Base-by-base conservation (phyloP, 2,797 vertebrate genomes). In the Molossus molossus region DNA sequence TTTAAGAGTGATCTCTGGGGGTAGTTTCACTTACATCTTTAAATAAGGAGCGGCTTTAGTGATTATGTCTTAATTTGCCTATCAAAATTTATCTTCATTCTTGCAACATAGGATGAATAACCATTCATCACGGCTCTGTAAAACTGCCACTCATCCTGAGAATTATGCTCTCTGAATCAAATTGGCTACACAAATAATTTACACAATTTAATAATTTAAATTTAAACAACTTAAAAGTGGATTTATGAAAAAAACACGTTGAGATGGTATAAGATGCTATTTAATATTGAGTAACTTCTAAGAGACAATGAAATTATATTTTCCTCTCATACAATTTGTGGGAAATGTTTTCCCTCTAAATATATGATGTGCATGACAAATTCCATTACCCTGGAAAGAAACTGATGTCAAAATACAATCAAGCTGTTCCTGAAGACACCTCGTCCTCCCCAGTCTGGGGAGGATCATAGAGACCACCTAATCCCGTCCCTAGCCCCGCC, bases 11-110 rank as follows among this genome's bases (percentile, higher is more conserved):
- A 27, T 57, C 14, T 79, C 20, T 33, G 85, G 45, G 27, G 33
- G 8, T 5, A 75, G 25, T 85, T 95, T 97, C 20, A 33, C 37
- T 92, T 88, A 85, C 5, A 14, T 72, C 7, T 45, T 96, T 87
- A 92, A 84, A 60, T 69, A 94, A 77, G 12, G 53, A 53, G 37
- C 18, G 85, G 11, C 3, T 76, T 90, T 91, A 60, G 17, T 58
- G 65, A 93, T 64, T 89, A 79, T 58, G 40, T 73, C 84, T 95
- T 87, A 90, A 91, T 83, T 96, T 87, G 21, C 37, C 33, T 85
- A 94, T 80, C 48, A 88, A 58, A 73, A 91, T 6, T 9, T 65
- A 70, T 72, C 25, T 92, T 27, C 20, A 60, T 76, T 88, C 33
- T 62, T 60, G 8, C 11, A 82, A 27, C 15, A 18, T 50, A 86